Percentiles rank a stretch among this genome's conserved stretches.
These are phyloP conservation scores for Heloderma charlesbogerti DNA, from an alignment of 2,113 vertebrate genomes.

Conservation along the genomic window DNA sequence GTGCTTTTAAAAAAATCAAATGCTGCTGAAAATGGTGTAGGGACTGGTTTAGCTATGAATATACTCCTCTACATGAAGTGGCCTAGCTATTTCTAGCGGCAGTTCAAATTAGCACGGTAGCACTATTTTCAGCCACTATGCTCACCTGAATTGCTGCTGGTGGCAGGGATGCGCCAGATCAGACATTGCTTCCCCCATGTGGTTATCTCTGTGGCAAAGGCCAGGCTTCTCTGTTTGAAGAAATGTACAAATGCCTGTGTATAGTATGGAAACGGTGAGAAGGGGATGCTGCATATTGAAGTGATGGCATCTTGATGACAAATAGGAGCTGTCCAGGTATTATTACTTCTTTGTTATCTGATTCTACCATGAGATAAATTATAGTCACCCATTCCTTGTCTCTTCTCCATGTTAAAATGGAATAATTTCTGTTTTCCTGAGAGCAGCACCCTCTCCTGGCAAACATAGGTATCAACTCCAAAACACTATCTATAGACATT, in stretches of 20 bases:
- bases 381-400: background rate
- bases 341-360: background rate
- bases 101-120: background rate
- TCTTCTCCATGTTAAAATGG: accelerated
- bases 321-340: background rate
- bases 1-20: background rate
- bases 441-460: constrained; percentile 70
- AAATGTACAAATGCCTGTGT: background rate
- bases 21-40: too few relatives aligned
- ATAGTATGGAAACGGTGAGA: background rate
- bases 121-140: background rate
- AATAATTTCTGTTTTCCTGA: background rate
- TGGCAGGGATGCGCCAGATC: background rate
- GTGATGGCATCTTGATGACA: background rate
- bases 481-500: background rate
- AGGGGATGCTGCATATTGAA: background rate
- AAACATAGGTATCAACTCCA: background rate
- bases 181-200: background rate
- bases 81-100: background rate
- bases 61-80: too few relatives aligned
- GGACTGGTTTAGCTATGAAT: background rate
- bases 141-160: background rate
- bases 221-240: background rate
- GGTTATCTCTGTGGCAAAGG: background rate
- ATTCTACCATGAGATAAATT: background rate